Evolutionary conservation across 1,140 invertebrate species (phyloP), one percentile per base, ranked within the genome.

Genomic region (Drosophila navojoa): DNA sequence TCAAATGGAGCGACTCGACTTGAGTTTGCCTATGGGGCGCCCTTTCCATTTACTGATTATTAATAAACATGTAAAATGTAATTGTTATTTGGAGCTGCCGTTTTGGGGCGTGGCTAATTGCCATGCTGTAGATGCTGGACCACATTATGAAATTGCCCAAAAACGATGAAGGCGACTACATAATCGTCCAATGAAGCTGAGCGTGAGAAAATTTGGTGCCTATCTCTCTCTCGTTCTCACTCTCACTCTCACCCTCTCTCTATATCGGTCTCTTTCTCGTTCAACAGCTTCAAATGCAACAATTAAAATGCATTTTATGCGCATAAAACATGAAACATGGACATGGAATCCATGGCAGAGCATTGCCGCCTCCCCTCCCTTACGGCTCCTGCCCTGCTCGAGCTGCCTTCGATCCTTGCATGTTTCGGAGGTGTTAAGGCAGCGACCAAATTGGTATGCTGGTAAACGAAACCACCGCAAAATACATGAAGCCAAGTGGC

Each of bases 251-350:
- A 19, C 11, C 19, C 22, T 35, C 10, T 15, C 22, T 54, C 35
- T 25, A 2, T 15, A 11, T 32, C 19, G 29, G 5, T 19, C 47
- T n/a, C 22, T 25, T 7, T 50, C 22, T 50, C 57, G 35, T 13
- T 58, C 19, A 45, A 32, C 45, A 52, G 27, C 52, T 44, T 73
- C 52, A 73, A 73, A 61, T 74, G 71, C 67, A 75, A 75, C 67
- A 75, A 75, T 75, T 75, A 75, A 75, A 75, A 75, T 64, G 68
- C 72, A 75, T 75, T 75, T 75, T 71, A 75, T 75, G 72, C 72
- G 72, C 72, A 75, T 75, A 64, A 75, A 75, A 75, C 72, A 71
- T 75, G 67, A 63, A 64, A 75, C 72, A 71, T 64, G 72, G 49
- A 35, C 72, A 75, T 69, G 71, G 55, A 58, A 72, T 71, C 61